Conservation (phyloP, 2,888 invertebrate species). For the Amphipyra berbera region DNA sequence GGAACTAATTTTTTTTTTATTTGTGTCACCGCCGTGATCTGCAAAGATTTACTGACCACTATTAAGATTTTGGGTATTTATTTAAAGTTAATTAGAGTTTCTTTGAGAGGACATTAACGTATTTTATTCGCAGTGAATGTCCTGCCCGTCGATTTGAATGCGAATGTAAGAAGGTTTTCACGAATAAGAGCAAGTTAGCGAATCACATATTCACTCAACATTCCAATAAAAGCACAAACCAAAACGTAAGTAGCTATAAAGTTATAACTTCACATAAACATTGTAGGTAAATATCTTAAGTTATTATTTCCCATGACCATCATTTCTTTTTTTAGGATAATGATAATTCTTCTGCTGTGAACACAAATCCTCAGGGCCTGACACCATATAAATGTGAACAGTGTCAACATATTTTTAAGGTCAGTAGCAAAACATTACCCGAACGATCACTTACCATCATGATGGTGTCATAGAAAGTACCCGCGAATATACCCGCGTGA, state of each 20-base stretch:
- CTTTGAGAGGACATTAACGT: not conserved
- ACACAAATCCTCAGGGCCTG: slow-evolving; percentile 28
- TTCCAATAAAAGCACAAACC: slow-evolving; percentile 20
- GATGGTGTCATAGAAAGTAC: too few relatives aligned
- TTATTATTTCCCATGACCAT: not conserved
- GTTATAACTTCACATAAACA: not conserved
- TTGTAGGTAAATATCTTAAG: not conserved
- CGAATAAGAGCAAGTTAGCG: slow-evolving; percentile 64
- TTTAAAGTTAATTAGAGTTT: too few relatives aligned
- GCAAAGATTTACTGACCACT: too few relatives aligned
- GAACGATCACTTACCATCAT: slow-evolving; percentile 65
- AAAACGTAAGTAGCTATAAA: slow-evolving; percentile 31
- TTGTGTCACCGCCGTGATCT: too few relatives aligned
- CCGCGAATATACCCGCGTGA: too few relatives aligned
- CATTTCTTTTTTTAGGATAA: slow-evolving; percentile 18
- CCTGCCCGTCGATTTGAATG: slow-evolving; percentile 65
- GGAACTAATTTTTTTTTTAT: too few relatives aligned
- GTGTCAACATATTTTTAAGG: slow-evolving; percentile 76
- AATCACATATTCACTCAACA: slow-evolving; percentile 66
- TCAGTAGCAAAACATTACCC: slow-evolving; percentile 80
- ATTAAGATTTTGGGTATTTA: too few relatives aligned
- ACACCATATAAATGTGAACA: slow-evolving; percentile 70
- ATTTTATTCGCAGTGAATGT: slow-evolving; percentile 65
- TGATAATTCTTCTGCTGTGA: slow-evolving; percentile 5
- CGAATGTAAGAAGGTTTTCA: slow-evolving; percentile 69